Conservation (phyloP, 2,113 vertebrate genomes). For the Neolamprologus tretocephalus region DNA sequence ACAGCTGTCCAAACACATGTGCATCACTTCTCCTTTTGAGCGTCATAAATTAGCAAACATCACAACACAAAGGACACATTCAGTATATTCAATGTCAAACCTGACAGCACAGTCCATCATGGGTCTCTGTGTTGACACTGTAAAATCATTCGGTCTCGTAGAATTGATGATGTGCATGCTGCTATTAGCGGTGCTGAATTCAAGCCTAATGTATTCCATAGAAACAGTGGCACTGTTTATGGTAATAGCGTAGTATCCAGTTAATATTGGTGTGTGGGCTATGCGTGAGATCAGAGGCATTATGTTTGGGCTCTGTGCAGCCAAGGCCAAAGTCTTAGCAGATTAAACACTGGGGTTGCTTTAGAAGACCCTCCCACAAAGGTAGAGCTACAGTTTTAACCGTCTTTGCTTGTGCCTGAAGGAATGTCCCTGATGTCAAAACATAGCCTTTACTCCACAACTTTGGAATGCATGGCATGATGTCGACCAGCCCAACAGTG, state of each 20-base stretch:
- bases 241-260: not conserved
- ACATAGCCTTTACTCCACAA: slow-evolving; percentile 38
- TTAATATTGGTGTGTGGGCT: not conserved
- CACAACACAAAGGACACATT: not conserved
- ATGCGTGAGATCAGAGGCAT: not conserved
- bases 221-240: not conserved
- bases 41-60: not conserved
- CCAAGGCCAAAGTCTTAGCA: not conserved
- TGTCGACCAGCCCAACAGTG: not conserved
- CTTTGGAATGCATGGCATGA: slow-evolving; percentile 39
- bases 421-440: slow-evolving; percentile 48
- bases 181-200: not conserved
- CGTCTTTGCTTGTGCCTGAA: slow-evolving; percentile 5
- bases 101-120: slow-evolving; percentile 18
- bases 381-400: not conserved
- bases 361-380: not conserved
- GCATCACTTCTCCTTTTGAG: not conserved
- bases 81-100: slow-evolving; percentile 52
- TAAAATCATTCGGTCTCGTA: not conserved
- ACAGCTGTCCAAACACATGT: not conserved
- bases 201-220: not conserved
- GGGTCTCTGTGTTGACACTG: not conserved
- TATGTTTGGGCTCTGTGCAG: not conserved
- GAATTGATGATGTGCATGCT: not conserved
- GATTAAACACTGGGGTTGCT: not conserved